Percentiles rank a stretch among this genome's conserved stretches.
phyloP scores from a whole-genome alignment of 2,888 invertebrate genomes.

The Allygus modestus region DNA sequence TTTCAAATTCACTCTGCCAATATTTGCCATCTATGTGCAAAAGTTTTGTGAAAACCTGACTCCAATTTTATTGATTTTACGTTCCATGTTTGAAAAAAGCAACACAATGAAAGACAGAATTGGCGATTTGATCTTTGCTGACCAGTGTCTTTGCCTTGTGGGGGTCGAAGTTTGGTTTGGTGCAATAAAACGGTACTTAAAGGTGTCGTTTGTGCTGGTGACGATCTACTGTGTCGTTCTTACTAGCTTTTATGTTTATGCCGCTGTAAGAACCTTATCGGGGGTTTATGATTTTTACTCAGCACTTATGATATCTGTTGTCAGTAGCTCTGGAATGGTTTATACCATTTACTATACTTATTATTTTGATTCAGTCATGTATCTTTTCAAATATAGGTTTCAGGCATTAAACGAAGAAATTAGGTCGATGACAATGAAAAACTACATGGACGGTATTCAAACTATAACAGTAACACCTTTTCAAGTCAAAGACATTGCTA shows the following conservation, averaged over 20 bases:
- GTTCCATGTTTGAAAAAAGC: constrained; percentile 3
- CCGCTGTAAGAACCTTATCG: background rate
- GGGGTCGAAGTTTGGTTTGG: background rate
- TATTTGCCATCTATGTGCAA: background rate
- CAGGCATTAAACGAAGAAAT: constrained; percentile 31
- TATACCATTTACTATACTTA: background rate
- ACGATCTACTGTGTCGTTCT: background rate
- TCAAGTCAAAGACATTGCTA: background rate
- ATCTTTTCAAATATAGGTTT: constrained; percentile 16
- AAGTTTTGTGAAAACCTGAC: constrained; percentile 5
- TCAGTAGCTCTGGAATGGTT: background rate
- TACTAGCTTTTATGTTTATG: background rate
- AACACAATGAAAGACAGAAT: background rate
- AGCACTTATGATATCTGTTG: background rate
- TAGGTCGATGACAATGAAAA: background rate
- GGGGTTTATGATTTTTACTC: background rate
- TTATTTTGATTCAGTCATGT: background rate
- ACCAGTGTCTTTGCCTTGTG: constrained; percentile 16
- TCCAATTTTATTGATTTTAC: constrained; percentile 11
- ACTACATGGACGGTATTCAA: background rate
- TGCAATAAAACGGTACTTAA: background rate
- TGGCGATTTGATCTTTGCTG: background rate
- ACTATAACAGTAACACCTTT: background rate
- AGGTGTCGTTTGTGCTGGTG: background rate
- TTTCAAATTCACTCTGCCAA: background rate